A percentile compares a stretch with the other conserved stretches of the same genome.
Conservation (phyloP, 92 coral and sea anemone species). For the Plumapathes pennacea region DNA sequence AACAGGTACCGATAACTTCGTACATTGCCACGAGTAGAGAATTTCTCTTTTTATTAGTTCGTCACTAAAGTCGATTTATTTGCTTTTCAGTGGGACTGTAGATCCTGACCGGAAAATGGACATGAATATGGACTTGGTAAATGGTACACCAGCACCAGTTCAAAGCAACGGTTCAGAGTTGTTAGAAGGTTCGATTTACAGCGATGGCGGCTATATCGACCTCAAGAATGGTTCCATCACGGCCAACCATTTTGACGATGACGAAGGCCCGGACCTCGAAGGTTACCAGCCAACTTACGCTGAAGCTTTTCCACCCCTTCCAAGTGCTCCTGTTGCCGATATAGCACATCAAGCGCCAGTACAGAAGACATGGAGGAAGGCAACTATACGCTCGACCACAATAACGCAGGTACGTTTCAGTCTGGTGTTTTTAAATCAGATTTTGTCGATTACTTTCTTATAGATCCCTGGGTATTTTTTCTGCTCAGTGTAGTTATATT, state of each 20-base stretch:
- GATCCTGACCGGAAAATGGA: slow-evolving; percentile 99
- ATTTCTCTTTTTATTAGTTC: neutral
- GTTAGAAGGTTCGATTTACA: slow-evolving; percentile 65
- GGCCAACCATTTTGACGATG: slow-evolving; percentile 48
- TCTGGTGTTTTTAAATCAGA: neutral
- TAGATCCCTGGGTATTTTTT: too few relatives aligned
- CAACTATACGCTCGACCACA: slow-evolving; percentile 77
- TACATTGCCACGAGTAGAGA: neutral
- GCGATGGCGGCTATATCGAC: slow-evolving; percentile 78
- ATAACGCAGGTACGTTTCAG: slow-evolving; percentile 77
- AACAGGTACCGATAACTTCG: slow-evolving; percentile 57
- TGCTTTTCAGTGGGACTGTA: slow-evolving; percentile 89
- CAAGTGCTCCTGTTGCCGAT: slow-evolving; percentile 76
- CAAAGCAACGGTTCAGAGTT: slow-evolving; percentile 62
- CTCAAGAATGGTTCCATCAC: slow-evolving; percentile 14
- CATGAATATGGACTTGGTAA: slow-evolving; percentile 83
- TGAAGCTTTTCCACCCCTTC: slow-evolving; percentile 97
- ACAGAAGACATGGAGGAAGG: slow-evolving; percentile 67
- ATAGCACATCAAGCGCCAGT: slow-evolving; percentile 58
- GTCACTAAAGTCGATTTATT: slow-evolving; percentile 18
- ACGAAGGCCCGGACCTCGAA: slow-evolving; percentile 69
- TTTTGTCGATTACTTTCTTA: neutral
- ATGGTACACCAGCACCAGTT: slow-evolving; percentile 61
- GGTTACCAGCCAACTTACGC: slow-evolving; percentile 99
- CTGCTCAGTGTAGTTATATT: too few relatives aligned